Evolutionary conservation across 2,797 vertebrate species (phyloP).

Genomic region (Poeciliopsis infans): DNA sequence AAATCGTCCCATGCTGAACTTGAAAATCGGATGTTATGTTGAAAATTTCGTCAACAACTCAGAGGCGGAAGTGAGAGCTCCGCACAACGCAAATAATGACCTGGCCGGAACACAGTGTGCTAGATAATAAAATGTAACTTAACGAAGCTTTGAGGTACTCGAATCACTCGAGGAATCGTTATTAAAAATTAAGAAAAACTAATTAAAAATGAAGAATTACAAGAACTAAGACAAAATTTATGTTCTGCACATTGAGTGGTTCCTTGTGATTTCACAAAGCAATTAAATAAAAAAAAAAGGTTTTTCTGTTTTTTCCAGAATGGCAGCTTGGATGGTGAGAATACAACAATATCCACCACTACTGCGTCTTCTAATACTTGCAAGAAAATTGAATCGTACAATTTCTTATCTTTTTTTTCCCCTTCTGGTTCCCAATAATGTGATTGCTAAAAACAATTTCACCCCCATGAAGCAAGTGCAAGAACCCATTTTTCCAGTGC

Average conservation of each 20-base stretch:
- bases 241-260: neutral
- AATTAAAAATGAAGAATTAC: neutral
- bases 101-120: no score
- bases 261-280: neutral
- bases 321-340: neutral
- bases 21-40: no score
- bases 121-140: no score
- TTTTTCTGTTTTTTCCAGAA: neutral
- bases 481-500: constrained; percentile 15
- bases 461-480: constrained; percentile 17
- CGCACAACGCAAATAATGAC: no score
- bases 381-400: neutral
- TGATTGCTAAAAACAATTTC: constrained; percentile 6
- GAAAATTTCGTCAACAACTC: no score
- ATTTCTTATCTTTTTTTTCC: neutral
- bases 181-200: no score
- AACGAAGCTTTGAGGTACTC: no score
- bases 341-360: neutral
- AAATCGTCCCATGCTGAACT: no score
- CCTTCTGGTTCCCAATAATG: constrained; percentile 1
- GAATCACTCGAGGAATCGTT: no score
- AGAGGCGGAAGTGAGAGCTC: no score
- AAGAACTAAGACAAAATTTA: neutral
- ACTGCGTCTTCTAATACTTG: neutral
- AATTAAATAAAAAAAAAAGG: neutral